Evolutionary conservation across 2,888 invertebrate genomes (phyloP).

Genomic region (Beris chalybata): DNA sequence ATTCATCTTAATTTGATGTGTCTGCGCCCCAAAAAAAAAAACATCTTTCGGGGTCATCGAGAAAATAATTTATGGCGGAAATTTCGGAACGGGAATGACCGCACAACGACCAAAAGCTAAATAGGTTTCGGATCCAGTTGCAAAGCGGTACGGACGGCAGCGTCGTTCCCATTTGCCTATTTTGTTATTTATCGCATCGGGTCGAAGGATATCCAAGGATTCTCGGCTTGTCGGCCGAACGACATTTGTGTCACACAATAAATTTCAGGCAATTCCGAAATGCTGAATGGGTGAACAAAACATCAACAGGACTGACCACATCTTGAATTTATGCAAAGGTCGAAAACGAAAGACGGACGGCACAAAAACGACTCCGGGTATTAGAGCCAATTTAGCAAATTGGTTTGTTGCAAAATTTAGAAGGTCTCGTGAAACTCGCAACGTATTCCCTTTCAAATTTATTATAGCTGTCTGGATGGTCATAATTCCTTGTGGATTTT

Average conservation of each 20-base stretch:
- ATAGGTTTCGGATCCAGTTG: no score
- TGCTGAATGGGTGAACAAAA: not conserved
- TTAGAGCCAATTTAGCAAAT: slow-evolving; percentile 19
- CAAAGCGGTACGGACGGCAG: not conserved
- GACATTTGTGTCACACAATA: slow-evolving; percentile 3
- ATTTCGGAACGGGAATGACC: slow-evolving; percentile 18
- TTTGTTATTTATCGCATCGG: not conserved
- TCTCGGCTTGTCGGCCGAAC: not conserved
- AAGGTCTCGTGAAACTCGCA: no score
- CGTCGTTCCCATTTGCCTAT: slow-evolving; percentile 5
- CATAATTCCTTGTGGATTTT: no score
- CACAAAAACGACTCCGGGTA: not conserved
- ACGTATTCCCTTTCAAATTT: not conserved
- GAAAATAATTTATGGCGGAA: slow-evolving; percentile 21
- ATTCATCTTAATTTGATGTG: slow-evolving; percentile 22
- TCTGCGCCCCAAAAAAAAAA: slow-evolving; percentile 11
- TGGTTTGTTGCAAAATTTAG: slow-evolving; percentile 3
- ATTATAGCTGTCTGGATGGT: no score
- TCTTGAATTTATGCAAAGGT: slow-evolving; percentile 17
- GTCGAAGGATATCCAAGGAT: not conserved
- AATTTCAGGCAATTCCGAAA: slow-evolving; percentile 1
- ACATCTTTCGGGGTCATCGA: not conserved
- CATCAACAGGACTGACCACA: slow-evolving; percentile 6
- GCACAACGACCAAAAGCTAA: slow-evolving; percentile 14
- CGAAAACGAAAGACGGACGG: not conserved